Evolutionary conservation across 2,797 vertebrate species (phyloP), one percentile per base, ranked within the genome.

Genomic region (Eupleurogrammus muticus): DNA sequence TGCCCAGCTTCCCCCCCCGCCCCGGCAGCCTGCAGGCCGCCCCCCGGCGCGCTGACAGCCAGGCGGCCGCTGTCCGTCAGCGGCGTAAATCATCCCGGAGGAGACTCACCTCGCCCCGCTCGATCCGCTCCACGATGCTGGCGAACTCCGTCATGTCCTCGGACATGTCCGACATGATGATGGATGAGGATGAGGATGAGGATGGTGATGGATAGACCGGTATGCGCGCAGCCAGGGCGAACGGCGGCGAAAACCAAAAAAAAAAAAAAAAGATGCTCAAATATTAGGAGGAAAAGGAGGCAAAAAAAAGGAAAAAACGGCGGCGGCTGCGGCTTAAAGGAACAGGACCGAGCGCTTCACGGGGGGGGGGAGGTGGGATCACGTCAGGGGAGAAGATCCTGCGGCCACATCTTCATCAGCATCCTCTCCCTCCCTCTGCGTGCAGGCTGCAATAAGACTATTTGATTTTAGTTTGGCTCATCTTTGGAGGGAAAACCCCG

Each of bases 111-210:
- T 97, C 95, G 80, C 94, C 96, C 66, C 87, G 85, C 80, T 94
- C 94, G 77, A 99, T 90, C 70, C 96, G 83, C 80, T 97, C 96
- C 92, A 96, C 86, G 83, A 98, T 94, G 89, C 95, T 97, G 79
- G 90, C 92, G 77, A 98, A 97, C 85, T 95, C 94, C 35, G 90
- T 67, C 36, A 93, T 83, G 9, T 95, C 95, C 58, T 93, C 94
- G 0, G 94, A 89, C 28, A 28, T 28, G 70, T 91, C 93, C 61
- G 94, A 96, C 96, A 96, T 96, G 90, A 68, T 85, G 83, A 23
- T 71, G 77, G 85, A 59, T 36, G 70, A 50, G 16, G 74, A 28
- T 49, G 59, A 12, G 23, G 40, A 44, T 40, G 72, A 12, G 46
- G 61, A 49, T 35, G 53, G 48, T 47, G 70, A 58, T 51, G 56